Conservation (phyloP, 2,888 invertebrate species). For the Trachelus iudaicus region DNA sequence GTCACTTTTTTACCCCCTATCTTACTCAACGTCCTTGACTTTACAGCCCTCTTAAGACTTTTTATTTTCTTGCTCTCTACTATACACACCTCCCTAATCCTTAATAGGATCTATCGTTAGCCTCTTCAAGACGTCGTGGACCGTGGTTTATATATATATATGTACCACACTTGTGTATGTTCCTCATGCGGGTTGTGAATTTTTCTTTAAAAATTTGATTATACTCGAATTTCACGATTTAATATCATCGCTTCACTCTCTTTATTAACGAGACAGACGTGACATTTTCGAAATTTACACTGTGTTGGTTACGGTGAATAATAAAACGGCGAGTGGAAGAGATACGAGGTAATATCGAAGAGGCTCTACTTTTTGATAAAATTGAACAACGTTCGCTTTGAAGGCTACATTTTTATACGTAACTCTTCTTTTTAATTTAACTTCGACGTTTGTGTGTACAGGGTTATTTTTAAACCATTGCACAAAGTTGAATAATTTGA, state of each 20-base stretch:
- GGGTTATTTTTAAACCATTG: background rate
- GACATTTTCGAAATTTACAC: background rate
- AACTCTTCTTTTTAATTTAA: background rate
- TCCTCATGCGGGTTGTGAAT: background rate
- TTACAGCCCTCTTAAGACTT: background rate
- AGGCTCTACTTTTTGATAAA: background rate
- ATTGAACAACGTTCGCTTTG: background rate
- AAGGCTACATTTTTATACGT: background rate
- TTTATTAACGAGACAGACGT: background rate
- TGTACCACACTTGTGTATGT: background rate
- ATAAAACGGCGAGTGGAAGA: background rate
- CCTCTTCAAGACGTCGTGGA: background rate
- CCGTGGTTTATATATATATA: background rate
- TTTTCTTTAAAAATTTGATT: background rate
- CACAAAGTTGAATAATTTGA: background rate
- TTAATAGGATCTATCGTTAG: conserved; percentile 5
- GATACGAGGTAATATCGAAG: background rate
- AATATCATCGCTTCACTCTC: background rate
- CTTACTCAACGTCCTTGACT: background rate
- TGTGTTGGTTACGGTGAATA: background rate
- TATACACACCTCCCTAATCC: background rate
- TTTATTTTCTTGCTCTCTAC: background rate
- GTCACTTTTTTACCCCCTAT: background rate
- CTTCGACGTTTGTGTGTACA: background rate
- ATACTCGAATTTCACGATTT: background rate